These are phyloP conservation scores for Drosophila nigromelanica DNA, from an alignment of 1,140 invertebrate genomes.

Conservation along the genomic window DNA sequence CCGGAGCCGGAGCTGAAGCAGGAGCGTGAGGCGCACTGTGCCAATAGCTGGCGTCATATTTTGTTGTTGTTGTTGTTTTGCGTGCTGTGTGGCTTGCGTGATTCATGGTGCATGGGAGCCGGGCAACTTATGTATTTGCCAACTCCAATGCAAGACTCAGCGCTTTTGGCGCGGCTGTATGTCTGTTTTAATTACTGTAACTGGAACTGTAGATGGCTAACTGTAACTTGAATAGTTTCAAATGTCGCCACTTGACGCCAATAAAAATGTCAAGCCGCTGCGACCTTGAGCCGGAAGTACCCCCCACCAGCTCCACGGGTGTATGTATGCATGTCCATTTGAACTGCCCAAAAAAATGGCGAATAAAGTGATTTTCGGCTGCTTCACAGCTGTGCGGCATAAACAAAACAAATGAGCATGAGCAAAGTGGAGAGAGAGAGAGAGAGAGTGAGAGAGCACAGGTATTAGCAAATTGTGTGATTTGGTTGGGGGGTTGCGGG, in stretches of 20 bases:
- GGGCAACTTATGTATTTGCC: conserved; percentile 28
- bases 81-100: conserved; percentile 65
- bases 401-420: conserved; percentile 66
- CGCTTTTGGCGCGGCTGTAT: conserved; percentile 66
- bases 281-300: conserved; percentile 51
- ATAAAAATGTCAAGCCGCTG: conserved; percentile 67
- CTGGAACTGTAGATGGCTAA: conserved; percentile 32
- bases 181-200: conserved; percentile 73
- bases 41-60: conserved; percentile 60
- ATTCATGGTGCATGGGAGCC: conserved; percentile 68
- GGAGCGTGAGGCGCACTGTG: neutral
- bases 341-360: conserved; percentile 20
- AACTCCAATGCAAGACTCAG: conserved; percentile 54
- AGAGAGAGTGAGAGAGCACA: neutral
- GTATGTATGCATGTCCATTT: conserved; percentile 18
- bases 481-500: neutral
- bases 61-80: conserved; percentile 47
- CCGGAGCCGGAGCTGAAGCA: neutral
- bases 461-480: neutral
- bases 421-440: conserved; percentile 13
- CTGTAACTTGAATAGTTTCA: conserved; percentile 42
- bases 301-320: conserved; percentile 10
- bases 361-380: conserved; percentile 69
- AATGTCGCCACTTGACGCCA: conserved; percentile 70
- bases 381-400: conserved; percentile 72